These are phyloP conservation scores for Merops nubicus DNA, from an alignment of 2,113 vertebrate species.

Conservation along the genomic window DNA sequence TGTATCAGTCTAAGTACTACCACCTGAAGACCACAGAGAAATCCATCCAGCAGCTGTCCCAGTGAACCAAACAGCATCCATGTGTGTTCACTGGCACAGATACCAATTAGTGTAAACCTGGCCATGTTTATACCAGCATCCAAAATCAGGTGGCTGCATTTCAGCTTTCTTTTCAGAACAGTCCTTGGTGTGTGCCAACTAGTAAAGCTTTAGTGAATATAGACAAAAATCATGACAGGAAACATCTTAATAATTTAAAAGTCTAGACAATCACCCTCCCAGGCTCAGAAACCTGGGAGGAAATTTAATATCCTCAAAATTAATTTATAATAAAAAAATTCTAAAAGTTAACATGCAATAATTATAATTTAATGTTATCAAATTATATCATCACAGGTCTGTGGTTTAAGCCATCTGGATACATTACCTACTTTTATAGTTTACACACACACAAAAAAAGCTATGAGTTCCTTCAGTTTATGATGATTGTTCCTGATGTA, in stretches of 20 bases:
- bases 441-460: neutral
- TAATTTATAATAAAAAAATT: neutral
- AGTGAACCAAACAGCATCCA: neutral
- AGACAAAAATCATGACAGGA: neutral
- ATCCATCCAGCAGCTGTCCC: neutral
- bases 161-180: neutral
- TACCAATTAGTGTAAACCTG: neutral
- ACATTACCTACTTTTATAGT: neutral
- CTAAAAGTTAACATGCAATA: neutral
- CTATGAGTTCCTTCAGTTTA: neutral
- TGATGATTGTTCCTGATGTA: neutral
- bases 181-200: neutral
- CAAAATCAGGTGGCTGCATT: neutral
- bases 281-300: neutral
- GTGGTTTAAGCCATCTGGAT: neutral
- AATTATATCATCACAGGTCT: neutral
- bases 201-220: neutral
- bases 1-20: neutral
- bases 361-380: neutral
- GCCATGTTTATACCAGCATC: neutral
- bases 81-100: fast-evolving
- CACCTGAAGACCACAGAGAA: neutral
- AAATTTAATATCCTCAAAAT: neutral
- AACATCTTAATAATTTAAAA: neutral
- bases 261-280: neutral